Base-by-base conservation (phyloP, 2,888 invertebrate genomes). In the Thymelicus acteon region DNA sequence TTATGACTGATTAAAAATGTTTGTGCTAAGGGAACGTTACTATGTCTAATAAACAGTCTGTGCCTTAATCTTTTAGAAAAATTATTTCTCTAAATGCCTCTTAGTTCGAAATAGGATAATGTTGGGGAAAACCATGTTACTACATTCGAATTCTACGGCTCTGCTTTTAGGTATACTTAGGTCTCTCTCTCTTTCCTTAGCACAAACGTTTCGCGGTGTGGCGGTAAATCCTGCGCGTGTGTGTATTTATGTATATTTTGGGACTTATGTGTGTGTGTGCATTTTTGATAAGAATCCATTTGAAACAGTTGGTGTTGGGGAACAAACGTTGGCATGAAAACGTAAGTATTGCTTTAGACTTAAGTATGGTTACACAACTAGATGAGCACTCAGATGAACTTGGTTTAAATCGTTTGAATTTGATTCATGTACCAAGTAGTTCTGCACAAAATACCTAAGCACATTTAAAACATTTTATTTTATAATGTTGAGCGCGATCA, bases 231-330 rank as follows among this genome's bases (percentile, higher is more conserved):
- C 75, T 78, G 75, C 73, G 76, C 74, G 77, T 77, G 78, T 80
- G 82, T 84, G 84, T 86, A 74, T 79, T 74, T 73, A 72, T 77
- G 74, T 75, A 75, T 75, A 78, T 74, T 78, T 75, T 75, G 73
- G 73, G 74, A 75, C 75, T 83, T 82, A 77, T 80, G 82, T 80
- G 85, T 84, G 80, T 83, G 88, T 88, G 88, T 86, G 86, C 84
- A 85, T 84, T 82, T 82, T 82, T 82, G 70, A 83, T 82, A 83
- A 82, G 81, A 79, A 75, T 81, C 80, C 78, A 79, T 81, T 80
- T 82, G 72, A 83, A 81, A 89, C 90, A 92, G 92, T 91, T 92
- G 93, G 93, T 93, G 89, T 86, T 84, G 87, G 88, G 91, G 92
- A 91, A 88, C 90, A 91, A 90, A 85, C 74, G 80, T 83, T 83